phyloP scores from a whole-genome alignment of 2,113 vertebrate species.

The Empidonax traillii region DNA sequence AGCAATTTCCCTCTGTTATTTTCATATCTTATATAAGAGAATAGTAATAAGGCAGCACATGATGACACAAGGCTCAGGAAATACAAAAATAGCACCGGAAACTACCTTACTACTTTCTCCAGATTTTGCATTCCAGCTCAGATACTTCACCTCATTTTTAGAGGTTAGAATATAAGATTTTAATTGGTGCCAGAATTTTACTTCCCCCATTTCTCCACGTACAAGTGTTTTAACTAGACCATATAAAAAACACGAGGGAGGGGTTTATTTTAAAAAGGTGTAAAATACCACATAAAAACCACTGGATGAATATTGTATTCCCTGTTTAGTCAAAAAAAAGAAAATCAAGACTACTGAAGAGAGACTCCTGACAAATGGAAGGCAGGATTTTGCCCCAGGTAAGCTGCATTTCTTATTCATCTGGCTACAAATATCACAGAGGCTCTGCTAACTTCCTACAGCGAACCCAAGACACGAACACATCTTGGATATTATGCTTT shows the following conservation, averaged over 20 bases:
- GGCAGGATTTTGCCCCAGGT: background rate
- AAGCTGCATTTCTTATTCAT: background rate
- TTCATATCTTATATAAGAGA: slow-evolving; percentile 37
- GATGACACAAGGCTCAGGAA: slow-evolving; percentile 36
- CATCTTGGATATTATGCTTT: background rate
- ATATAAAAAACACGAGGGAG: background rate
- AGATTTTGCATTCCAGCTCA: slow-evolving; percentile 48
- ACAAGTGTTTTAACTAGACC: background rate
- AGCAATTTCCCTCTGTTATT: slow-evolving; percentile 53
- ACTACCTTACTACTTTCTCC: slow-evolving; percentile 31
- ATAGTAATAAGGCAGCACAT: slow-evolving; percentile 18
- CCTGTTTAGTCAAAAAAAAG: background rate
- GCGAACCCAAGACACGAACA: background rate
- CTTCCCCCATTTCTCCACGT: background rate
- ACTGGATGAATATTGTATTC: background rate
- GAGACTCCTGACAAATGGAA: background rate
- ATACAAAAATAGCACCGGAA: slow-evolving; percentile 37
- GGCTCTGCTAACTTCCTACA: background rate
- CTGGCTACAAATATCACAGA: background rate
- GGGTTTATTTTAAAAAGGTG: background rate
- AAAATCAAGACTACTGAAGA: background rate
- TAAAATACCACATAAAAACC: background rate
- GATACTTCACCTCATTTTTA: slow-evolving; percentile 35
- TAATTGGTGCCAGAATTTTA: background rate
- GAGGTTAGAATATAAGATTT: slow-evolving; percentile 9